These are phyloP conservation scores for Arctocebus calabarensis DNA, from an alignment of 2,797 vertebrate species.

Conservation along the genomic window DNA sequence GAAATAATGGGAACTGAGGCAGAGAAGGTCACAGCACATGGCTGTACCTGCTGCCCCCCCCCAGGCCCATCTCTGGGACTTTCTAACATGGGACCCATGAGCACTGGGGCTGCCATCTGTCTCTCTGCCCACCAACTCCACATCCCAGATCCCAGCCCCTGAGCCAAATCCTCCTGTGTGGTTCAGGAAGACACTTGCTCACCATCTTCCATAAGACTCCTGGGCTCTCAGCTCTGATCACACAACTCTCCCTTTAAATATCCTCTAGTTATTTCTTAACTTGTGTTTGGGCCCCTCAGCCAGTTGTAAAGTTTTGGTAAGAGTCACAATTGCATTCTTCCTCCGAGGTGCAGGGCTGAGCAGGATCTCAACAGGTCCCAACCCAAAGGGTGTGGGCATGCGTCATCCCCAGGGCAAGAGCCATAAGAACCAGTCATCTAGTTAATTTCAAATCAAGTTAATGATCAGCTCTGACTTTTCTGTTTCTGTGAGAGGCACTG, in stretches of 20 bases:
- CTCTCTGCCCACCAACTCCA: background rate
- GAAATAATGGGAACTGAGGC: background rate
- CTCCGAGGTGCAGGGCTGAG: background rate
- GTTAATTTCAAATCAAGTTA: constrained; percentile 10
- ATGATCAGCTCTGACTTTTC: background rate
- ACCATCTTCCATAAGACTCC: background rate
- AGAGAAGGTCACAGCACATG: accelerated
- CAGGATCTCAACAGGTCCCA: background rate
- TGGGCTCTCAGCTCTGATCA: background rate
- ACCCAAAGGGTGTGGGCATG: background rate
- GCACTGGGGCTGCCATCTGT: accelerated
- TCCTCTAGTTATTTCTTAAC: background rate
- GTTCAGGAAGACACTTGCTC: background rate
- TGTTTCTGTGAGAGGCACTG: background rate
- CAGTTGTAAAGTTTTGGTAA: background rate
- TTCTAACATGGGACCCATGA: background rate
- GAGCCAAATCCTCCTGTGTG: background rate
- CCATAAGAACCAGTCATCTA: background rate
- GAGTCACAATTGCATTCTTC: background rate
- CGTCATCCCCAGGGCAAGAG: background rate
- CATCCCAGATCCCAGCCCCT: too few species aligned
- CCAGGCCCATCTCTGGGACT: background rate
- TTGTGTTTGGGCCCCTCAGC: background rate
- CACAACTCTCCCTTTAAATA: background rate
- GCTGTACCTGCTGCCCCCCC: background rate